These are phyloP conservation scores for Molossus alvarezi DNA, from an alignment of 2,797 vertebrate genomes.

Conservation along the genomic window DNA sequence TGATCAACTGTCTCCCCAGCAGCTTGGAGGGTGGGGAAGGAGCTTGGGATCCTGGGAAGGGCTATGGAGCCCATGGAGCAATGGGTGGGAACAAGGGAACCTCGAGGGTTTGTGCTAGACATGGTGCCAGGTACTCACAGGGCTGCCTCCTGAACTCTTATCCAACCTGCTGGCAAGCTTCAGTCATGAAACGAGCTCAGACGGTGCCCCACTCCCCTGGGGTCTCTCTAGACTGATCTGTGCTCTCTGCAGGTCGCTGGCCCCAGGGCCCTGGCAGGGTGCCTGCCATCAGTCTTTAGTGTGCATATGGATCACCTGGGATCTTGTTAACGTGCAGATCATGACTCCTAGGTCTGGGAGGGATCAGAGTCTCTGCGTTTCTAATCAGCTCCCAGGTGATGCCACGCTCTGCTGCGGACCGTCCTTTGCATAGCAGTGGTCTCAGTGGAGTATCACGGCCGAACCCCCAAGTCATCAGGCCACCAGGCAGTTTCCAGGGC, in stretches of 20 bases:
- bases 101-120: not conserved
- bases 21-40: not conserved
- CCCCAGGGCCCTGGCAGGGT: not conserved
- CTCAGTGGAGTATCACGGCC: not conserved
- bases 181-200: not conserved
- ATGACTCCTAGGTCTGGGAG: not conserved
- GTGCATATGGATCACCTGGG: not conserved
- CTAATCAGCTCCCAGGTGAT: not conserved
- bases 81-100: not conserved
- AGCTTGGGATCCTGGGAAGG: not conserved
- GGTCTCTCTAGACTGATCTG: not conserved
- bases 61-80: not conserved
- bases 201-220: not conserved
- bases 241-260: not conserved
- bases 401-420: not conserved
- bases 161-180: not conserved
- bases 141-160: not conserved
- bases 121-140: not conserved
- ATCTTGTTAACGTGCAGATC: not conserved
- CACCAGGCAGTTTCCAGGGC: not conserved
- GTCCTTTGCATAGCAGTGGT: not conserved
- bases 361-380: not conserved
- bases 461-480: not conserved
- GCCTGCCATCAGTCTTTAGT: not conserved
- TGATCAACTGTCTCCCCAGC: not conserved